These are phyloP conservation scores for Sminthurides bifidus DNA, from an alignment of 1,140 invertebrate genomes.

Conservation along the genomic window DNA sequence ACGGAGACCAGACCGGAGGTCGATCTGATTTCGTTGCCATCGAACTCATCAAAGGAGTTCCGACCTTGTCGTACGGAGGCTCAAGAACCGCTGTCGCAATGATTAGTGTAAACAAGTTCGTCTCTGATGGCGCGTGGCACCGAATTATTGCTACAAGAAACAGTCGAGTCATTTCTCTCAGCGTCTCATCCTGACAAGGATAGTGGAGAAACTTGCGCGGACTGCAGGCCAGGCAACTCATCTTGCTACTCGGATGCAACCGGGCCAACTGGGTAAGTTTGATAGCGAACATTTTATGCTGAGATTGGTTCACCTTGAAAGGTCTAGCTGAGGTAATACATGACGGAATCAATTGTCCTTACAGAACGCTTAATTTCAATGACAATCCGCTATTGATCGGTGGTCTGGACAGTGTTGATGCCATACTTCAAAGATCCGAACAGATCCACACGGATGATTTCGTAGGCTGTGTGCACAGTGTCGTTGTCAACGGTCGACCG, in stretches of 20 bases:
- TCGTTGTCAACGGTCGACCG: constrained; percentile 68
- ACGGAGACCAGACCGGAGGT: constrained; percentile 68
- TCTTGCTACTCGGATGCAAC: constrained; percentile 70
- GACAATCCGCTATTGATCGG: constrained; percentile 74
- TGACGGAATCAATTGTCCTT: constrained; percentile 37
- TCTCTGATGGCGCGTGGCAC: constrained; percentile 80
- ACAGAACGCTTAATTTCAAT: constrained; percentile 82
- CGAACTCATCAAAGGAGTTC: constrained; percentile 67
- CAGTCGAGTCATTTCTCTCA: constrained; percentile 68
- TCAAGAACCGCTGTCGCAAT: constrained; percentile 70
- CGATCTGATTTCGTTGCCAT: constrained; percentile 84
- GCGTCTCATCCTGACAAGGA: constrained; percentile 65
- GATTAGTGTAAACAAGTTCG: constrained; percentile 52
- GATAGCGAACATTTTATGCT: background rate
- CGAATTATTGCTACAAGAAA: constrained; percentile 82
- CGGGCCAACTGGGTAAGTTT: constrained; percentile 64
- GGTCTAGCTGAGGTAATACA: too few relatives aligned
- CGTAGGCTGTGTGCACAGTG: constrained; percentile 81
- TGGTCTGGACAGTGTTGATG: constrained; percentile 67
- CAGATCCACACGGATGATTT: constrained; percentile 84
- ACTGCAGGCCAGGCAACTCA: constrained; percentile 65
- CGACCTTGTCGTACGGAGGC: constrained; percentile 79
- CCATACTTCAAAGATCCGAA: constrained; percentile 68
- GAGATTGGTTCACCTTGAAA: constrained; percentile 8
- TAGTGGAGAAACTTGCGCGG: constrained; percentile 70